Evolutionary conservation across 2,797 vertebrate species (phyloP).

Genomic region (Hirundo rustica): DNA sequence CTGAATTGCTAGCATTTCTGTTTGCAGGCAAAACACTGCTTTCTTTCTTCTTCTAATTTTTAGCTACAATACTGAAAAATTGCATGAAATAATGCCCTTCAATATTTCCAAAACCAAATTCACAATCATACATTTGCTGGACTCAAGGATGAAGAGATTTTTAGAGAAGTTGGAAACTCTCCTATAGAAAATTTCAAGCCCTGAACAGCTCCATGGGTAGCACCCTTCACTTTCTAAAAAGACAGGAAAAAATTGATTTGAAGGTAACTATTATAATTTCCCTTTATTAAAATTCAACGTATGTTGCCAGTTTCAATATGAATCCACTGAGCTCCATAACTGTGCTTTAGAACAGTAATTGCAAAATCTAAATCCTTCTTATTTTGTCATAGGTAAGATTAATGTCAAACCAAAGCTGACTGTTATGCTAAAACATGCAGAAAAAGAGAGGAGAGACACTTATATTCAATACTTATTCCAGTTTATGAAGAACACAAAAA

Average conservation of each 20-base stretch:
- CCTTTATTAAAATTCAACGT: background rate
- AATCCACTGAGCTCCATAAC: background rate
- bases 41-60: background rate
- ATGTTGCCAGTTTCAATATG: background rate
- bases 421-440: background rate
- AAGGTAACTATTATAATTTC: background rate
- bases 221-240: background rate
- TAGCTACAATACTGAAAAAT: background rate
- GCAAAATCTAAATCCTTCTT: background rate
- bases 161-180: background rate
- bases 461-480: background rate
- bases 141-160: background rate
- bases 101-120: background rate
- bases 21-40: background rate
- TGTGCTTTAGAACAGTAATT: background rate
- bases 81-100: background rate
- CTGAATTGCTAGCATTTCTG: background rate
- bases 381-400: background rate
- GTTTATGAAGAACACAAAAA: background rate
- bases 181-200: background rate
- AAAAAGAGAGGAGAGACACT: background rate
- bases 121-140: background rate
- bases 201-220: background rate
- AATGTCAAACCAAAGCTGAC: background rate
- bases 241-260: background rate